Evolutionary conservation across 2,888 invertebrate species (phyloP), one percentile per base, ranked within the genome.

Genomic region (Drosophila acutilabella): DNA sequence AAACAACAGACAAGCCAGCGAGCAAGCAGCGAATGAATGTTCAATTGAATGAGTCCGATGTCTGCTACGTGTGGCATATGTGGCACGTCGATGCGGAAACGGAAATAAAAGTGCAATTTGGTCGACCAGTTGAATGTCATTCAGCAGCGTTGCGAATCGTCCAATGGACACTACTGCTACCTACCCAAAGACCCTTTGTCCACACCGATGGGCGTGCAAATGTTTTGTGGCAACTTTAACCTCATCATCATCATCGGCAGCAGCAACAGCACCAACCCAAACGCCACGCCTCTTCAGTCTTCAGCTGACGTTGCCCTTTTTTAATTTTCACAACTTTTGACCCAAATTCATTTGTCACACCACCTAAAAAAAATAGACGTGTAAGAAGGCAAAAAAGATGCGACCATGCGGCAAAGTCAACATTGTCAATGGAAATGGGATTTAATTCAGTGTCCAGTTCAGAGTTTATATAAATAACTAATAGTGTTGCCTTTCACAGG

Each of bases 271-370:
- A 6, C 8, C 8, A 1, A 6, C 26, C 7, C n/a, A 33, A 18
- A 16, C 13, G 26, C 33, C 38, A 44, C 38, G 13, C 51, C 50
- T 50, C 18, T 20, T n/a, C 36, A 38, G 30, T 58, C 58, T 45
- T 52, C 20, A 8, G 50, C 47, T 71, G 38, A 36, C 26, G 13
- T 41, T 23, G 16, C 33, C 54, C 60, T 62, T 74, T 86, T 78
- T 82, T 82, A 84, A 87, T 87, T 83, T 83, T 69, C 84, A 71
- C 81, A 84, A 81, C 83, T 84, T 80, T 75, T 84, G 83, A 83
- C 83, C 83, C 83, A 87, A 83, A 83, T 83, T 87, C 87, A 83
- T 87, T 87, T 83, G 84, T 84, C 81, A 83, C 84, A 77, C 68
- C 54, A 51, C 26, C 8, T 33, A 5, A 23, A 23, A 23, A 23